Evolutionary conservation across 2,888 invertebrate genomes (phyloP).

Genomic region (Ectemnius lituratus): DNA sequence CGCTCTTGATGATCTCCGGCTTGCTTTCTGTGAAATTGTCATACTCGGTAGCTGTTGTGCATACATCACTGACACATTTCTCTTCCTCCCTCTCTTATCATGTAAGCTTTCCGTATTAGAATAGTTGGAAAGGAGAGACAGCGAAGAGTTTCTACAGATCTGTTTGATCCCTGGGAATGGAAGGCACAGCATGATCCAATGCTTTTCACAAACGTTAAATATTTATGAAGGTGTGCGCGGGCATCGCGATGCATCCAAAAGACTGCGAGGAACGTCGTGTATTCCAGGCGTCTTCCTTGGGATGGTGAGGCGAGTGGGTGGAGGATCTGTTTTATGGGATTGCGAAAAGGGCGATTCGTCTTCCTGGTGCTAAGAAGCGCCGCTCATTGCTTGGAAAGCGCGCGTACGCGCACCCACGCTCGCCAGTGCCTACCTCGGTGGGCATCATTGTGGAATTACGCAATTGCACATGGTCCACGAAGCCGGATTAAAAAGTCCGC

Average conservation of each 20-base stretch:
- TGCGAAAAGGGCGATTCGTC: constrained; percentile 5
- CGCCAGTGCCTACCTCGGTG: not conserved
- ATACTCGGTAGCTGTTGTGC: too few species aligned
- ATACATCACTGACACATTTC: too few species aligned
- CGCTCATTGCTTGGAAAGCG: constrained; percentile 22
- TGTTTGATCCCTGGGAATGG: too few species aligned
- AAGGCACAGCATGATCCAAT: not conserved
- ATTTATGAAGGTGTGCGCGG: constrained; percentile 1
- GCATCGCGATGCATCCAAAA: constrained; percentile 5
- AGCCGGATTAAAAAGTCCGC: constrained; percentile 20
- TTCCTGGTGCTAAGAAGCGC: not conserved
- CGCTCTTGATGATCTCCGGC: not conserved
- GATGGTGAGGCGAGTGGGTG: constrained; percentile 1
- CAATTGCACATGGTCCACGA: constrained; percentile 17
- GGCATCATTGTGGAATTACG: constrained; percentile 20
- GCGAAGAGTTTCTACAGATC: too few species aligned
- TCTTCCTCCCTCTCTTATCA: too few species aligned
- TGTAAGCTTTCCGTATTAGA: too few species aligned
- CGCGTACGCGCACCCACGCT: constrained; percentile 18
- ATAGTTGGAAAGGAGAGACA: too few species aligned
- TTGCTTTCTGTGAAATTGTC: too few species aligned
- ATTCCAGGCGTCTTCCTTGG: not conserved
- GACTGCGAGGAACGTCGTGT: not conserved
- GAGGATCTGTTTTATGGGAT: constrained; percentile 2
- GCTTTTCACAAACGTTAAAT: constrained; percentile 7